Evolutionary conservation across 1,140 invertebrate species (phyloP), one percentile per base, ranked within the genome.

Genomic region (Drosophila arawakana): DNA sequence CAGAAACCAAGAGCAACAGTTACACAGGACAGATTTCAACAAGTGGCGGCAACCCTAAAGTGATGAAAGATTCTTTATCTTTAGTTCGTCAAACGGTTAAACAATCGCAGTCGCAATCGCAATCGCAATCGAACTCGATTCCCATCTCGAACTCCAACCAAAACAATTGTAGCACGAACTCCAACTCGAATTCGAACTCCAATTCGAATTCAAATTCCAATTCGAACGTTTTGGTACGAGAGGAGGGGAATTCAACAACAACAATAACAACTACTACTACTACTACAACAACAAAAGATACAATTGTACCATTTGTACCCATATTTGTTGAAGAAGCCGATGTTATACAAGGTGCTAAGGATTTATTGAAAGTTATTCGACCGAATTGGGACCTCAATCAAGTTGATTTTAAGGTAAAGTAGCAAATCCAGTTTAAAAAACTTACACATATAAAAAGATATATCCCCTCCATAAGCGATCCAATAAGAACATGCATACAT

Each of bases 321-420:
- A 77, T 94, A 73, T 93, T 90, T 50, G 92, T 94, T 82, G 91
- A 93, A 75, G 94, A 94, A 81, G 92, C 93, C 86, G 86, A 94
- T 78, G 92, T 94, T 70, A 92, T 93, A 39, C 84, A 93, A 71
- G 94, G 93, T 77, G 94, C 94, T 57, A 93, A 91, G 74, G 88
- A 93, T 77, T 81, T 94, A 80, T 91, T 94, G 73, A 93, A 93
- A 78, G 92, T 81, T 43, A 93, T 94, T 63, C 93, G 94, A 74
- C 93, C 94, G 50, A 77, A 86, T n/a, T 94, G 94, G 94, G 88
- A 93, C 41, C 73, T 92, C 46, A 91, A 92, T 79, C 88, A 93
- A 73, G 78, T 94, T 58, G 80, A 93, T 71, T 93, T 93, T 75
- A 94, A 94, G 93, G 94, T 94, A 91, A 82, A 44, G 65, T 86